Evolutionary conservation across 2,797 vertebrate genomes (phyloP), one percentile per base, ranked within the genome.

Genomic region (Dipus sagitta): DNA sequence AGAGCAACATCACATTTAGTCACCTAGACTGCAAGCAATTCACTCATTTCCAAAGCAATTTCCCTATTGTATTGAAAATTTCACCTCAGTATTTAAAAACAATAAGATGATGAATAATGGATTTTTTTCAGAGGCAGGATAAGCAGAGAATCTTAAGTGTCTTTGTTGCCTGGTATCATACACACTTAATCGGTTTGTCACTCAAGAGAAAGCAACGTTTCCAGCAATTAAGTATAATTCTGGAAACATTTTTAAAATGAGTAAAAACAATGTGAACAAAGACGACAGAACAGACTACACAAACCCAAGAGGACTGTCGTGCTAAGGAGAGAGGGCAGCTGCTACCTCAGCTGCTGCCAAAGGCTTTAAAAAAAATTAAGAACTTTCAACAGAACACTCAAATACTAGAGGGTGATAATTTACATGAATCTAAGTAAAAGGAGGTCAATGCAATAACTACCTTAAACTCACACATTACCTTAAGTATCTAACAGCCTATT

Each of bases 101-200:
- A 98, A 92, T 97, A 97, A 96, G 96, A 97, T 96, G 97, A 98
- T 98, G 98, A 98, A 98, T 98, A 98, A 98, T 98, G 98, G 97
- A 98, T 98, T 98, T 98, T 98, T 98, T 93, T 95, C 97, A 97
- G 97, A 98, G 97, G 97, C 95, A 97, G 90, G 92, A 96, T 96
- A 96, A 97, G 97, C 96, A 98, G 90, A 98, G 96, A 98, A 98
- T 98, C 97, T 96, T 98, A 96, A 96, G 74, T 95, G 94, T 97
- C 98, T 98, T 98, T 98, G 97, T 97, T 98, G 98, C 95, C 95
- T 97, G 60, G 95, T 97, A 97, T 98, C 97, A 97, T 96, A 97
- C 94, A 97, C 96, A 98, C 97, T 97, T 98, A 98, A 98, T 97
- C 98, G 98, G 96, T 98, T 98, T 98, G 98, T 98, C 98, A 98